These are phyloP conservation scores for Sprattus sprattus DNA, from an alignment of 2,113 vertebrate species.

Conservation along the genomic window DNA sequence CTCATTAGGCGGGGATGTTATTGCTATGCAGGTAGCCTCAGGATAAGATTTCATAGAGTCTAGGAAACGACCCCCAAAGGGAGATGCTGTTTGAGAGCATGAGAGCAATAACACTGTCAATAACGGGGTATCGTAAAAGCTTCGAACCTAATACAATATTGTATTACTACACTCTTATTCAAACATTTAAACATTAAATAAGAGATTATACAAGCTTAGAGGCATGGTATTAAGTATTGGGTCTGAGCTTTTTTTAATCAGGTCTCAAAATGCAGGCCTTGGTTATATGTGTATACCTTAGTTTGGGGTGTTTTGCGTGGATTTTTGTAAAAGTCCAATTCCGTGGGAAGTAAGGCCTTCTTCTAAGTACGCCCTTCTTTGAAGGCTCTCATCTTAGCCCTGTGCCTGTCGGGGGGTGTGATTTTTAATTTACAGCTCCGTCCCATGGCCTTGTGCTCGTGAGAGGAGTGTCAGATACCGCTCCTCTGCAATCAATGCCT, in stretches of 20 bases:
- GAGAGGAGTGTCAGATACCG: not conserved
- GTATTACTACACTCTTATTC: not conserved
- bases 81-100: not conserved
- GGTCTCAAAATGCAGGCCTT: not conserved
- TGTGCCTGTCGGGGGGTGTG: not conserved
- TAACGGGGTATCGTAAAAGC: not conserved
- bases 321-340: not conserved
- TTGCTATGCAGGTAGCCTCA: not conserved
- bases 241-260: not conserved
- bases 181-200: not conserved
- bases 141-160: not conserved
- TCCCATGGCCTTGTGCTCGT: not conserved
- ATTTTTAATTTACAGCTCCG: not conserved
- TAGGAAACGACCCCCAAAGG: not conserved
- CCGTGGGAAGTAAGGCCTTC: not conserved
- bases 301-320: not conserved
- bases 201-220: not conserved
- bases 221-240: not conserved
- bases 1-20: not conserved
- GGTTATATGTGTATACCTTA: not conserved
- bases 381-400: not conserved
- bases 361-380: not conserved
- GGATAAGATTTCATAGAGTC: not conserved
- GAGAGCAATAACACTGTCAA: not conserved
- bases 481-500: slow-evolving; percentile 25